Conservation (phyloP, 2,113 vertebrate species). For the Rallus limicola region DNA sequence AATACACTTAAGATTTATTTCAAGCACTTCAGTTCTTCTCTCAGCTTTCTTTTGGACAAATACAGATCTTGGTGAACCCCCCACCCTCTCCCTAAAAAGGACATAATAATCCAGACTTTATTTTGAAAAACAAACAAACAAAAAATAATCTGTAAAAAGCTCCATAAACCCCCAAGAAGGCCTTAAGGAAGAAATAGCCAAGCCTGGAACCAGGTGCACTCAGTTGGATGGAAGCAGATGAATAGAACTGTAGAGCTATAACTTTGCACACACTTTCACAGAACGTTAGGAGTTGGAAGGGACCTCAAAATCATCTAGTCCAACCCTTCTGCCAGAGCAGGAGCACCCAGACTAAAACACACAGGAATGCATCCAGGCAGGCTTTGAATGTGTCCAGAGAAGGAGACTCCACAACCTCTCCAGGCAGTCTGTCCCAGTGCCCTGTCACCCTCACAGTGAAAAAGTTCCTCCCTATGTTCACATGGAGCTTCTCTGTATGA, state of each 20-base stretch:
- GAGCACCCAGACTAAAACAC: no score
- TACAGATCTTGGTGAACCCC: background rate
- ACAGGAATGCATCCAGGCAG: no score
- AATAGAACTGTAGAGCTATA: background rate
- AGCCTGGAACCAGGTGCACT: background rate
- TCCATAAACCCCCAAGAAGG: background rate
- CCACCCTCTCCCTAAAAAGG: accelerated
- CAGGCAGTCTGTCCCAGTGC: no score
- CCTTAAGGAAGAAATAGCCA: background rate
- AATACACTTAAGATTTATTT: background rate
- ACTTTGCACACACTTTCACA: background rate
- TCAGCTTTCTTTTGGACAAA: background rate
- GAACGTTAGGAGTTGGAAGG: no score
- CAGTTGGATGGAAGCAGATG: background rate
- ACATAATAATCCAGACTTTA: background rate
- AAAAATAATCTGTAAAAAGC: background rate
- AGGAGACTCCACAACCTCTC: no score
- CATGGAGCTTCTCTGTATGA: background rate
- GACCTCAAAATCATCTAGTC: no score
- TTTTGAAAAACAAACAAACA: background rate
- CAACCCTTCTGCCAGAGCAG: no score
- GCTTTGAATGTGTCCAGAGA: no score
- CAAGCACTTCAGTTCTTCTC: background rate
- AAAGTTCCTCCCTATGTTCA: no score
- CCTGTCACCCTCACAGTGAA: no score